Base-by-base conservation (phyloP, 2,888 invertebrate genomes). In the Pteria penguin region DNA sequence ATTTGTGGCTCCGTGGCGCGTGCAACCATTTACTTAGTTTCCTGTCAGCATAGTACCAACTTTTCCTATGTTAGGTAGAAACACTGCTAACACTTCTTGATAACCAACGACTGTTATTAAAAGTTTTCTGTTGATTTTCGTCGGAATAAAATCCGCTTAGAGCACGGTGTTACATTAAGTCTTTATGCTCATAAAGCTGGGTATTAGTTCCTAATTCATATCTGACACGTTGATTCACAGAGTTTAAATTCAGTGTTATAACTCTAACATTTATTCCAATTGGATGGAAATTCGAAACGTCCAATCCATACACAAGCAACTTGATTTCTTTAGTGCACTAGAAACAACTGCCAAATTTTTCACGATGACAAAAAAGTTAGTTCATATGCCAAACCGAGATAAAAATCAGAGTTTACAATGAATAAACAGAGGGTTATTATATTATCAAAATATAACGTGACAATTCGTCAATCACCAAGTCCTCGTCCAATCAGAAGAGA, bases 361-460 rank as follows among this genome's bases (percentile, higher is more conserved):
- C 24, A 61, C 14, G 70, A 70, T 45, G 52, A 29, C 61, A 70
- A 22, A 45, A 61, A 61, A 70, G 36, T 61, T 36, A 70, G 55
- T 70, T 60, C 70, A 61, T 70, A 60, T 65, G 36, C 65, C 27
- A 32, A 36, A 27, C n/a, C 27, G 27, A 65, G 65, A 65, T 65
- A 65, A 65, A 65, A 36, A 36, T 65, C 36, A 36, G 33, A 36
- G 45, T 65, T 65, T 65, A 65, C 65, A 36, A 36, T 65, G 65
- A 36, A 65, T 65, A 65, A 65, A 65, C 65, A 45, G 11, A 14
- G 45, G 18, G 65, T 65, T 32, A 36, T 65, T 65, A 36, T 36
- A 36, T 65, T 36, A 68, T 58, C 8, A 31, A 68, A 60, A 33
- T 66, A 66, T 58, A 61, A 74, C 61, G 60, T 69, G 74, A 74